Evolutionary conservation across 2,888 invertebrate genomes (phyloP).

Genomic region (Chymomyza caudatula): DNA sequence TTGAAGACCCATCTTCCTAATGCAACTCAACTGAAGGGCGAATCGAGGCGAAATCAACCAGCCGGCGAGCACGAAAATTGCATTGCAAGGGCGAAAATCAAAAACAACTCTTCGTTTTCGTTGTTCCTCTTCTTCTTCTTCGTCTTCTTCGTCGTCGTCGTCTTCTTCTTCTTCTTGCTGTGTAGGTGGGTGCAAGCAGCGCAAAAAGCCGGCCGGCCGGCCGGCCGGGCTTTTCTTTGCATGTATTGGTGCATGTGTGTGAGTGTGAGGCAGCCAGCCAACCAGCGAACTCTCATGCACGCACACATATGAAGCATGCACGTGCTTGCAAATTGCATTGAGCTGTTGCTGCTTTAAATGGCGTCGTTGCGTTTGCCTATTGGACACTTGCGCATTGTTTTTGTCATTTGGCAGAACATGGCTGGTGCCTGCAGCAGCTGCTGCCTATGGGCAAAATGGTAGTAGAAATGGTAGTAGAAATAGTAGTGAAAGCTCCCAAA

Average conservation of each 20-base stretch:
- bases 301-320: slow-evolving; percentile 3
- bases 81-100: background rate
- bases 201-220: background rate
- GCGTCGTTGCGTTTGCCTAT: slow-evolving; percentile 39
- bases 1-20: background rate
- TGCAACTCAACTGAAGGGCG: background rate
- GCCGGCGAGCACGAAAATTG: background rate
- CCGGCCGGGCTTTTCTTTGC: slow-evolving; percentile 30
- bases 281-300: background rate
- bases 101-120: too few relatives aligned
- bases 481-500: background rate
- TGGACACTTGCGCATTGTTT: slow-evolving; percentile 25
- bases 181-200: background rate
- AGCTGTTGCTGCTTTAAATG: slow-evolving; percentile 18
- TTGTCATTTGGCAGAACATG: slow-evolving; percentile 31
- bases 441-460: slow-evolving; percentile 7
- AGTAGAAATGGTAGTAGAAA: slow-evolving; percentile 35
- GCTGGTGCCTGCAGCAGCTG: slow-evolving; percentile 28
- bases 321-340: slow-evolving; percentile 33
- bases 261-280: background rate
- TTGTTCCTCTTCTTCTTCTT: too few relatives aligned
- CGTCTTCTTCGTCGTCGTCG: too few relatives aligned
- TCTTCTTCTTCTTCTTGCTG: too few relatives aligned
- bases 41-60: background rate
- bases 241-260: background rate